phyloP scores from a whole-genome alignment of 2,797 vertebrate genomes.

The Sardinella longiceps region DNA sequence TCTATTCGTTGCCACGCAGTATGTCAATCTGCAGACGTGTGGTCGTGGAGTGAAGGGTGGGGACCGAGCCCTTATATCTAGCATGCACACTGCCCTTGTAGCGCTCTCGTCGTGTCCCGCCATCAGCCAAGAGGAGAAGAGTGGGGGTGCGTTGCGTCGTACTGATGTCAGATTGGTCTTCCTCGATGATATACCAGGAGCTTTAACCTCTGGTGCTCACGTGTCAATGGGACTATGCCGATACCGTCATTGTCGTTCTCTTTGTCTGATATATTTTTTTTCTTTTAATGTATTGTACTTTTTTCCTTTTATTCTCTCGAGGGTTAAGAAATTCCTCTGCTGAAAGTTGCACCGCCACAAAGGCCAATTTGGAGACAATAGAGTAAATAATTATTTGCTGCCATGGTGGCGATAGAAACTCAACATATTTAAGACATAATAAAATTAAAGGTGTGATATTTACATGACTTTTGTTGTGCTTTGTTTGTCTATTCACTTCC shows the following conservation, averaged over 20 bases:
- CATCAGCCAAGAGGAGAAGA: conserved; percentile 34
- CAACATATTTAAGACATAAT: conserved; percentile 77
- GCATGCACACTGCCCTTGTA: conserved; percentile 47
- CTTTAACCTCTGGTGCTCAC: conserved; percentile 32
- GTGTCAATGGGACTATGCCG: conserved; percentile 45
- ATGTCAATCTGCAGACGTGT: background rate
- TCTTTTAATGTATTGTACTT: conserved; percentile 12
- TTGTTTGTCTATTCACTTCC: background rate
- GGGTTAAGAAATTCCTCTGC: conserved; percentile 39
- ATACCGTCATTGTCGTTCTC: conserved; percentile 18
- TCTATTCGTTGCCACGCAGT: background rate
- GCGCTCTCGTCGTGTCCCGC: conserved; percentile 28
- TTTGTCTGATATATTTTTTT: background rate
- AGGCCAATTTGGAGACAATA: conserved; percentile 50
- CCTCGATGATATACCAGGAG: conserved; percentile 47
- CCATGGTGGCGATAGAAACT: conserved; percentile 72
- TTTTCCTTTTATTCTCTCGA: conserved; percentile 19
- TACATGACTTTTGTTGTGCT: conserved; percentile 27
- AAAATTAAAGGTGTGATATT: conserved; percentile 70
- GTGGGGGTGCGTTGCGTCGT: background rate
- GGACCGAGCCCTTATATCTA: conserved; percentile 58
- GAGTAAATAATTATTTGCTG: conserved; percentile 69
- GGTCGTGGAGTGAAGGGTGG: background rate
- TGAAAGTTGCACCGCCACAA: conserved; percentile 43
- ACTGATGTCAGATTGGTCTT: conserved; percentile 48